A percentile compares a stretch with the other conserved stretches of the same genome.
Conservation (phyloP, 2,888 invertebrate genomes). For the Drosophila macrospina region DNA sequence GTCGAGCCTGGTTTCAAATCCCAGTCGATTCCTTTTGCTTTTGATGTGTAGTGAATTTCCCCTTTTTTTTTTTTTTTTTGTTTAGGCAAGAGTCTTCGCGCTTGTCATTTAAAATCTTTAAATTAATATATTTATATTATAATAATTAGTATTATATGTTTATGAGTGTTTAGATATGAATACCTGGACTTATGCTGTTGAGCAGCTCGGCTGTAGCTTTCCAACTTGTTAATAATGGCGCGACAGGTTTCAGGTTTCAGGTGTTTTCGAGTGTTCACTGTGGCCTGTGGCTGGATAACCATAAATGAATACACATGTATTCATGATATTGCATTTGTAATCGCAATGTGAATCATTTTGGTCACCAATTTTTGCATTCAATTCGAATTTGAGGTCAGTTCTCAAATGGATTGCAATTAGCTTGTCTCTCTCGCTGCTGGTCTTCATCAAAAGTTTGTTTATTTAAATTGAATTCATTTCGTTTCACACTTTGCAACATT, state of each 20-base stretch:
- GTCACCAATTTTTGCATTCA: slow-evolving; percentile 16
- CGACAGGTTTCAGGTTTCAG: slow-evolving; percentile 24
- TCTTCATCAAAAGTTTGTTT: not conserved
- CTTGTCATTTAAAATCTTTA: too few species aligned
- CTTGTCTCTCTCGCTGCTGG: not conserved
- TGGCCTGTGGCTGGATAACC: slow-evolving; percentile 32
- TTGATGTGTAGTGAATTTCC: too few species aligned
- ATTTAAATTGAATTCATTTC: not conserved
- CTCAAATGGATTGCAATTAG: slow-evolving; percentile 10
- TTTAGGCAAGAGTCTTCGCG: too few species aligned
- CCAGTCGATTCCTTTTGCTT: too few species aligned
- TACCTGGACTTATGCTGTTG: too few species aligned
- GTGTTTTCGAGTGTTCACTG: slow-evolving; percentile 16
- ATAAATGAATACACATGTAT: slow-evolving; percentile 14
- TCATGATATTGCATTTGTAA: slow-evolving; percentile 27
- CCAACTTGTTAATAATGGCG: slow-evolving; percentile 52
- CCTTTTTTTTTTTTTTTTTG: too few species aligned
- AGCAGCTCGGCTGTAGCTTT: too few species aligned
- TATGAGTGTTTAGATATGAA: too few species aligned
- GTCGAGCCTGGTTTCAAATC: too few species aligned
- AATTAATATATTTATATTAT: too few species aligned
- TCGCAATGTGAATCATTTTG: slow-evolving; percentile 24
- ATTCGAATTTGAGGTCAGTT: slow-evolving; percentile 40
- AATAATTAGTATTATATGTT: too few species aligned
- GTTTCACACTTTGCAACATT: not conserved